Conservation (phyloP, 1,140 invertebrate genomes). For the Caenorhabditis brenneri region DNA sequence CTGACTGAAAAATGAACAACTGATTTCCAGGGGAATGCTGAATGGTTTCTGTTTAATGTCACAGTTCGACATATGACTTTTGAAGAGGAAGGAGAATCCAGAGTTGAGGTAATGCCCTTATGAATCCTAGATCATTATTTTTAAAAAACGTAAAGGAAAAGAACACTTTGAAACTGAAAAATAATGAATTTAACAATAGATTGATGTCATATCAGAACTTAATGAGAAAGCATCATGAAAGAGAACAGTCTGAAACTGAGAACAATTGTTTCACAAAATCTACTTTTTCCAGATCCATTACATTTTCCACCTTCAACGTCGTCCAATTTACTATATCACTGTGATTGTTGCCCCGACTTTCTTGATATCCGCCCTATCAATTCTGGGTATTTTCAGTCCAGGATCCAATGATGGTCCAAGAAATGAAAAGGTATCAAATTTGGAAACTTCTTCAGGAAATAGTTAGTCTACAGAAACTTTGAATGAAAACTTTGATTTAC, state of each 20-base stretch:
- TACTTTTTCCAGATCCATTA: constrained; percentile 53
- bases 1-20: no score
- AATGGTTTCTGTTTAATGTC: constrained; percentile 66
- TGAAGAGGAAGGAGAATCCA: constrained; percentile 58
- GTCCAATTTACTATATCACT: constrained; percentile 65
- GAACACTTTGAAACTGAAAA: not conserved
- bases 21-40: constrained; percentile 60
- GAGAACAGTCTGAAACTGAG: not conserved
- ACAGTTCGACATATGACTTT: constrained; percentile 66
- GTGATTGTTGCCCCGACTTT: constrained; percentile 64
- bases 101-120: constrained; percentile 55
- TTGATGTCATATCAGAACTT: no score
- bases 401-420: constrained; percentile 57
- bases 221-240: no score
- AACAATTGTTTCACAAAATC: not conserved
- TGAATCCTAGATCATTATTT: no score
- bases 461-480: not conserved
- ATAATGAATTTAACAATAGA: not conserved
- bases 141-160: no score
- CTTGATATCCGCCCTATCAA: constrained; percentile 59
- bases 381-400: constrained; percentile 65
- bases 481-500: not conserved
- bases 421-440: constrained; percentile 61
- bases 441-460: not conserved
- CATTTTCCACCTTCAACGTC: constrained; percentile 60